Conservation (phyloP, 2,113 vertebrate species). For the Istiophorus platypterus region DNA sequence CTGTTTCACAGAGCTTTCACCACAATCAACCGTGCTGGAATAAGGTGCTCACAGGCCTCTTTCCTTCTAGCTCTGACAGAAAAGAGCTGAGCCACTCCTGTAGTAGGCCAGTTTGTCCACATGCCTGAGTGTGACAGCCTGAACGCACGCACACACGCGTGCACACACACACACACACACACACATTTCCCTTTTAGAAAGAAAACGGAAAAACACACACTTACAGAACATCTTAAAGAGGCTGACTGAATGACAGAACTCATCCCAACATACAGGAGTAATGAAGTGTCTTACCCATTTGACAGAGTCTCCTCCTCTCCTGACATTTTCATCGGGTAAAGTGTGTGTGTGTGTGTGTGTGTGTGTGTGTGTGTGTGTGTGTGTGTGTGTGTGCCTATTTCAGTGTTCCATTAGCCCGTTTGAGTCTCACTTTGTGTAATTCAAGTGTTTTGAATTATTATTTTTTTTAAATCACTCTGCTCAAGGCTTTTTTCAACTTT, state of each 20-base stretch:
- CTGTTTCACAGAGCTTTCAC: conserved; percentile 8
- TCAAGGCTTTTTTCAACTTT: too few relatives aligned
- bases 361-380: too few relatives aligned
- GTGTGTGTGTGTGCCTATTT: too few relatives aligned
- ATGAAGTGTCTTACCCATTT: conserved; percentile 80
- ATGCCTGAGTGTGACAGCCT: conserved; percentile 44
- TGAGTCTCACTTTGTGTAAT: too few relatives aligned
- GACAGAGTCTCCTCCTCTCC: conserved; percentile 78
- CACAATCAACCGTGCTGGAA: conserved; percentile 8
- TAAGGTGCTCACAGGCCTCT: conserved; percentile 7
- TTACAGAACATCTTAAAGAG: conserved; percentile 8
- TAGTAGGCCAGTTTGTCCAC: conserved; percentile 57
- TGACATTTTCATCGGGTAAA: conserved; percentile 86
- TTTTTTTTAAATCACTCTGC: too few relatives aligned
- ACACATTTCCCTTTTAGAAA: conserved; percentile 1
- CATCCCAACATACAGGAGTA: conserved; percentile 24
- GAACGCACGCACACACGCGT: conserved; percentile 21
- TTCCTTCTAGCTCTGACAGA: conserved; percentile 18
- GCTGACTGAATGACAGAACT: neutral
- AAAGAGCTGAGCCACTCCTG: conserved; percentile 4
- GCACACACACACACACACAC: conserved; percentile 23
- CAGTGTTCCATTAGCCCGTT: too few relatives aligned
- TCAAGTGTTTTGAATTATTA: too few relatives aligned
- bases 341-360: conserved; percentile 32
- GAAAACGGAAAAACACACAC: conserved; percentile 11